phyloP scores from a whole-genome alignment of 2,797 vertebrate genomes.

The Eulemur rubriventer region DNA sequence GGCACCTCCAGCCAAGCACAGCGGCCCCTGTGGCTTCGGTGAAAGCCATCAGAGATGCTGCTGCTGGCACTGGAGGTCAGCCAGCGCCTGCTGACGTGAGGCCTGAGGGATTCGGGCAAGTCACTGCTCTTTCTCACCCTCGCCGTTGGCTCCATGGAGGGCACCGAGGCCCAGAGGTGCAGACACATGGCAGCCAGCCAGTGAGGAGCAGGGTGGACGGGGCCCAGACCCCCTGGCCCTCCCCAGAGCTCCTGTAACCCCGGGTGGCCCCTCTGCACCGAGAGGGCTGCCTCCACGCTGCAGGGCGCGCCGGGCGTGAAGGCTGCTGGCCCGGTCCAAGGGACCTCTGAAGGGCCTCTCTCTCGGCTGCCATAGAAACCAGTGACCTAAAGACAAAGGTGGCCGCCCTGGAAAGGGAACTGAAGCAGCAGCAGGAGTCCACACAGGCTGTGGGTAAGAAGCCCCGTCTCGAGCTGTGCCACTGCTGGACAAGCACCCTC shows the following conservation, averaged over 20 bases:
- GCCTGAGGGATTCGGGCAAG: not conserved
- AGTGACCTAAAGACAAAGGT: slow-evolving; percentile 77
- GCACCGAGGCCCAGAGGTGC: not conserved
- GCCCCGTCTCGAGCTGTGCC: not conserved
- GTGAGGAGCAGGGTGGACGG: not conserved
- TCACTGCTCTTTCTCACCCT: not conserved
- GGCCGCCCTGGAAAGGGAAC: slow-evolving; percentile 84
- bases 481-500: not conserved
- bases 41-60: not conserved
- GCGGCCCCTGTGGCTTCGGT: not conserved
- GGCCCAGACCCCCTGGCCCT: not conserved
- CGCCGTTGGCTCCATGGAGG: not conserved
- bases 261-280: not conserved
- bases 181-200: not conserved
- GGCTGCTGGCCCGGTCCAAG: not conserved
- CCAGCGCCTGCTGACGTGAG: not conserved
- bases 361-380: slow-evolving; percentile 75
- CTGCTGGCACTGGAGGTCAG: not conserved
- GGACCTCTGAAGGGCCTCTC: not conserved
- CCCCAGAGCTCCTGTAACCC: not conserved
- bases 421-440: slow-evolving; percentile 83
- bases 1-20: not conserved
- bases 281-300: not conserved
- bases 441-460: slow-evolving; percentile 89
- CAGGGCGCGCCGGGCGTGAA: not conserved